phyloP scores from a whole-genome alignment of 2,113 vertebrate genomes.

The Regulus satrapa region DNA sequence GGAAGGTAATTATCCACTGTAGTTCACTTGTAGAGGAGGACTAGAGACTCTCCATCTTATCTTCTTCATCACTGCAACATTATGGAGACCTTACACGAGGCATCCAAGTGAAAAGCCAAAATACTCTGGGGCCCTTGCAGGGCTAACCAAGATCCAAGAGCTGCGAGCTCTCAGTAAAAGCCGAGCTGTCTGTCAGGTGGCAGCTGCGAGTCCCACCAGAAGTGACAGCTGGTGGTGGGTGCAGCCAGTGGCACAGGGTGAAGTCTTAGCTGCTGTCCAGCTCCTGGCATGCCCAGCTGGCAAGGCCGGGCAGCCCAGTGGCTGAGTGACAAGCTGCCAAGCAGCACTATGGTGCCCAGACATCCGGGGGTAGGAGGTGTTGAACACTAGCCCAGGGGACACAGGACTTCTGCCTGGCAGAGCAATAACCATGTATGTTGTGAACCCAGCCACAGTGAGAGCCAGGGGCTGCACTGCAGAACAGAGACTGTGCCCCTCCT shows the following conservation, averaged over 20 bases:
- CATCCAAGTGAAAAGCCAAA: neutral
- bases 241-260: accelerated
- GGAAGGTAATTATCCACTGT: neutral
- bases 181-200: neutral
- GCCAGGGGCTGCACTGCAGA: accelerated
- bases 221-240: accelerated
- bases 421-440: neutral
- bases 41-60: neutral
- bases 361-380: neutral
- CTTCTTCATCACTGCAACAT: neutral
- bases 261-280: neutral
- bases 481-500: neutral
- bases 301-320: neutral
- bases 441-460: neutral
- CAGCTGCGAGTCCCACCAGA: neutral
- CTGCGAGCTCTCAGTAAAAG: accelerated
- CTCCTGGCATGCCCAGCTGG: neutral
- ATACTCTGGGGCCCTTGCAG: neutral
- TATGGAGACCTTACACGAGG: neutral
- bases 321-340: accelerated
- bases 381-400: neutral
- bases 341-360: neutral
- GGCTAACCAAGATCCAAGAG: neutral
- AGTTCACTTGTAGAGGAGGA: neutral
- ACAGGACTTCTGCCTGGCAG: neutral